Conservation (phyloP, 2,797 vertebrate genomes). For the Spatula versicolor region DNA sequence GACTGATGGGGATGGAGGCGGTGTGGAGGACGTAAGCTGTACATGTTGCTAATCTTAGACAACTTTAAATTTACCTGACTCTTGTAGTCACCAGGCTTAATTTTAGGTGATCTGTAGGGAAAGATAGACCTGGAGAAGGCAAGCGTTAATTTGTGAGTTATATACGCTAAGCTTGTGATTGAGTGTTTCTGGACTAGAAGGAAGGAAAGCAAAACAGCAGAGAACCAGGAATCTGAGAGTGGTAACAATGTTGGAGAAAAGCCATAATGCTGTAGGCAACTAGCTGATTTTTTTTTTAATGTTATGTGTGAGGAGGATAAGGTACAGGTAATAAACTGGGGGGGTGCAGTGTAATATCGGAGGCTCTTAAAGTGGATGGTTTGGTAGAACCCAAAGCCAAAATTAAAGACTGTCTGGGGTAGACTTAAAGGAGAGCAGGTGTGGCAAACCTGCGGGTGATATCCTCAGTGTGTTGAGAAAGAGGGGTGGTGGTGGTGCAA, state of each 20-base stretch:
- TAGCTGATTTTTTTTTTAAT: not conserved
- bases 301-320: not conserved
- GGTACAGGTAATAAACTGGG: not conserved
- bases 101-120: not conserved
- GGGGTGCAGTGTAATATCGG: not conserved
- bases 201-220: not conserved
- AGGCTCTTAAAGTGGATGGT: not conserved
- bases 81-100: not conserved
- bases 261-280: not conserved
- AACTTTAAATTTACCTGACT: not conserved
- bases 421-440: not conserved
- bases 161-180: not conserved
- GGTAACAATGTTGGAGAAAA: not conserved
- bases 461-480: not conserved
- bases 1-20: not conserved
- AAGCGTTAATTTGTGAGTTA: not conserved
- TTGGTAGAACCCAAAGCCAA: not conserved
- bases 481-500: not conserved
- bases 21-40: not conserved
- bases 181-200: not conserved
- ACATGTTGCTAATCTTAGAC: not conserved
- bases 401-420: not conserved
- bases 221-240: not conserved
- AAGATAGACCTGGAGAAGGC: not conserved
- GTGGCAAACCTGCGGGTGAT: not conserved